phyloP scores from a whole-genome alignment of 2,113 vertebrate species.

The Potamarius usumacintae region DNA sequence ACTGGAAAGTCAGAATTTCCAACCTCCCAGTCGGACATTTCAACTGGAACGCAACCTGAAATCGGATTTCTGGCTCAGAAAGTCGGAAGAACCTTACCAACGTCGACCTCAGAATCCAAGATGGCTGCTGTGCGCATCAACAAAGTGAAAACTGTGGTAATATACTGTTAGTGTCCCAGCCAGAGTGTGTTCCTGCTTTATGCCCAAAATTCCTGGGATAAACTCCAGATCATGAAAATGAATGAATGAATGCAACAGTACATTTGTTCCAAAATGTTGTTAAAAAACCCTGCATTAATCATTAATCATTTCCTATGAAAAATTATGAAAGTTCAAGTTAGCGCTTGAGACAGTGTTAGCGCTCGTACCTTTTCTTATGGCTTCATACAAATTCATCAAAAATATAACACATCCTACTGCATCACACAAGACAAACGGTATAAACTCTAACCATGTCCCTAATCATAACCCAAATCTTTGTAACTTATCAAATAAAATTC shows the following conservation, averaged over 20 bases:
- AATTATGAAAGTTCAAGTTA: neutral
- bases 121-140: no score
- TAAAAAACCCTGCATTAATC: neutral
- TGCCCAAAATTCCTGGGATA: neutral
- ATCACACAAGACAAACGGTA: neutral
- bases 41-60: neutral
- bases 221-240: neutral
- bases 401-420: neutral
- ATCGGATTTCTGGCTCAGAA: neutral
- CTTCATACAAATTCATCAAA: neutral
- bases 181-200: neutral
- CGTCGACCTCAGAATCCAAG: no score
- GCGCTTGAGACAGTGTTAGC: neutral
- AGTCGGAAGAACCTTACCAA: no score
- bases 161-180: no score
- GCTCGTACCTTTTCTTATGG: neutral
- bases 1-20: no score
- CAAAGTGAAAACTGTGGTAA: no score
- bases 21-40: no score
- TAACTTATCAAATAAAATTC: neutral
- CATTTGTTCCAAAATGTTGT: neutral
- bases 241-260: neutral
- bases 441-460: neutral
- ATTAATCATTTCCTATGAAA: neutral
- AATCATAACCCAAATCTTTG: neutral